phyloP scores from a whole-genome alignment of 1,140 invertebrate genomes.

The Caenorhabditis brenneri region DNA sequence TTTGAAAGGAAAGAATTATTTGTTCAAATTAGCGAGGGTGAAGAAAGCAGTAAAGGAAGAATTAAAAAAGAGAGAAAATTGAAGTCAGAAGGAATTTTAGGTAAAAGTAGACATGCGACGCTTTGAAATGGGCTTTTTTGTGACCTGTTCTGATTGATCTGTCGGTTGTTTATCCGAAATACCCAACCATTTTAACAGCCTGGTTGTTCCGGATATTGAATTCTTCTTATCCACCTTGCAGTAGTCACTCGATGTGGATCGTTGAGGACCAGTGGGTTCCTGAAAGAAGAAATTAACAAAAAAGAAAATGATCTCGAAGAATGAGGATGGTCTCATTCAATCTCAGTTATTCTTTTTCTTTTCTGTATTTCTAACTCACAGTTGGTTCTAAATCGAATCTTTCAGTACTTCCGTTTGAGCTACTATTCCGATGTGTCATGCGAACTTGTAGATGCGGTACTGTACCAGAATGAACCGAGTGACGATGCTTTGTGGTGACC shows the following conservation, averaged over 20 bases:
- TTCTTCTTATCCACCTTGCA: constrained; percentile 7
- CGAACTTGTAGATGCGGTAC: constrained; percentile 25
- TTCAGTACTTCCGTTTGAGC: constrained; percentile 4
- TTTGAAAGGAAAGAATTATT: neutral
- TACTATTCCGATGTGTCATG: constrained; percentile 22
- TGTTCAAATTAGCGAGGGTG: too few species aligned
- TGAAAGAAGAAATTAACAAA: neutral
- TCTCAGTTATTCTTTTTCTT: too few species aligned
- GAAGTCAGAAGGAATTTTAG: neutral
- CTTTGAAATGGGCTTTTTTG: constrained; percentile 15
- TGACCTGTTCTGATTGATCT: neutral
- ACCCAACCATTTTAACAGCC: constrained; percentile 10
- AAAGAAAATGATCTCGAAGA: too few species aligned
- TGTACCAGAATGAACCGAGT: constrained; percentile 20
- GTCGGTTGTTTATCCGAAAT: constrained; percentile 17
- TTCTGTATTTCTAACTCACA: neutral
- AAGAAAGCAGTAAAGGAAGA: neutral
- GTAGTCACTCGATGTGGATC: constrained; percentile 7
- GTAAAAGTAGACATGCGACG: constrained; percentile 25
- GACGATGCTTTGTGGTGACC: constrained; percentile 34
- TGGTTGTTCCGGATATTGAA: constrained; percentile 8
- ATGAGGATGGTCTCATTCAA: too few species aligned
- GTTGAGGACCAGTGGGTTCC: neutral
- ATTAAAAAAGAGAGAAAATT: neutral
- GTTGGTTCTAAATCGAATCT: constrained; percentile 2